phyloP scores from a whole-genome alignment of 2,888 invertebrate species.

The Caprella mutica region DNA sequence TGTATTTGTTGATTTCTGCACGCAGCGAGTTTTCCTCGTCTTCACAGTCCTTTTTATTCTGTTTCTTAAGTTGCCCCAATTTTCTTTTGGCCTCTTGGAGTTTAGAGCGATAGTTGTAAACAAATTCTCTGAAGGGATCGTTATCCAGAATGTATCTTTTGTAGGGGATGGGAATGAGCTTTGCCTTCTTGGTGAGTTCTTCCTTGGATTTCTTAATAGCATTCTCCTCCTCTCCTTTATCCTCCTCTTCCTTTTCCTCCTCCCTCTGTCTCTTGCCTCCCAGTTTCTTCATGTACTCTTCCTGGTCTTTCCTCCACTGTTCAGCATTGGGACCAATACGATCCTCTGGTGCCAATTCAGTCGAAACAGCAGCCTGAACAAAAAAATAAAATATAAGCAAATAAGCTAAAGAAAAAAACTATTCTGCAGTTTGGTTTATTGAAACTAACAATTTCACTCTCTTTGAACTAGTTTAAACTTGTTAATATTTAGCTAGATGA shows the following conservation, averaged over 20 bases:
- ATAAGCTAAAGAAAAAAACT: too few species aligned
- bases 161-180: neutral
- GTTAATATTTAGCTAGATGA: too few species aligned
- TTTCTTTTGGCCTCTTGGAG: too few species aligned
- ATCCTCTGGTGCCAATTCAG: neutral
- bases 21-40: too few species aligned
- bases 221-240: neutral
- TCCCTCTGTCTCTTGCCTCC: neutral
- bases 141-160: constrained; percentile 1
- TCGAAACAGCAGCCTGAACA: neutral
- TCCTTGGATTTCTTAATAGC: neutral
- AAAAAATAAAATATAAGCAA: too few species aligned
- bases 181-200: too few species aligned
- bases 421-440: too few species aligned
- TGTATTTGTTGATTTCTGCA: too few species aligned
- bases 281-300: neutral
- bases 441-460: too few species aligned
- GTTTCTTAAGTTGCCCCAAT: too few species aligned
- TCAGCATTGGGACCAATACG: constrained; percentile 3
- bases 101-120: neutral
- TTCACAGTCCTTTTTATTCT: too few species aligned
- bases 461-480: too few species aligned
- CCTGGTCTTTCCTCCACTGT: neutral
- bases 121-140: neutral
- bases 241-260: neutral